phyloP scores from a whole-genome alignment of 2,113 vertebrate genomes.

The Cariama cristata region DNA sequence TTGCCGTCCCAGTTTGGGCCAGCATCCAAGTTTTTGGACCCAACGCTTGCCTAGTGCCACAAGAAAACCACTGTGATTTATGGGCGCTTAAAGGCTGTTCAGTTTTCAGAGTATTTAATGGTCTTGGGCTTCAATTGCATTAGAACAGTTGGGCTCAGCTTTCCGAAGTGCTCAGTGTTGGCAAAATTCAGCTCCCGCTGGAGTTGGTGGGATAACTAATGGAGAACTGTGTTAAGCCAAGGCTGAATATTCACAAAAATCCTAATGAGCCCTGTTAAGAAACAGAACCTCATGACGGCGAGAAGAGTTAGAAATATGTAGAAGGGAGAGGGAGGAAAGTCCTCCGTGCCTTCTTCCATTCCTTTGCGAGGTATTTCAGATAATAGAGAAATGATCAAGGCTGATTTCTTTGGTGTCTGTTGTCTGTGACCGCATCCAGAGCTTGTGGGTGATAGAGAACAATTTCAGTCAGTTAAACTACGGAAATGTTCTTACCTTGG shows the following conservation, averaged over 20 bases:
- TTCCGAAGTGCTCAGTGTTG: neutral
- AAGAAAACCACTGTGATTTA: neutral
- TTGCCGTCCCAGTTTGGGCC: neutral
- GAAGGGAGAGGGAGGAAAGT: neutral
- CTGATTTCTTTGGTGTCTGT: neutral
- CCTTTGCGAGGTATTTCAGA: neutral
- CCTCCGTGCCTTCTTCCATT: neutral
- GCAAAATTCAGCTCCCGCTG: neutral
- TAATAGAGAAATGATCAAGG: neutral
- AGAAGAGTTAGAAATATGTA: neutral
- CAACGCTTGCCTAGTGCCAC: neutral
- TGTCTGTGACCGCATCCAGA: neutral
- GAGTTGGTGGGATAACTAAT: neutral
- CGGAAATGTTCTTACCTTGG: neutral
- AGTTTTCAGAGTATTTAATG: neutral
- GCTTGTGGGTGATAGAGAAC: neutral
- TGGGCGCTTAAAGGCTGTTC: neutral
- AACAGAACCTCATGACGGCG: neutral
- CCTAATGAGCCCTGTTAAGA: neutral
- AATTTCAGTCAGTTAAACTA: neutral
- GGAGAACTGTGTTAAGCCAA: neutral
- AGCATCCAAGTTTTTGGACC: neutral
- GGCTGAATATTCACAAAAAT: neutral
- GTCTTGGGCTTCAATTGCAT: neutral
- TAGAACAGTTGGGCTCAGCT: neutral